Percentiles rank a stretch among this genome's conserved stretches.
Conservation (phyloP, 2,113 vertebrate genomes). For the Helogale parvula region DNA sequence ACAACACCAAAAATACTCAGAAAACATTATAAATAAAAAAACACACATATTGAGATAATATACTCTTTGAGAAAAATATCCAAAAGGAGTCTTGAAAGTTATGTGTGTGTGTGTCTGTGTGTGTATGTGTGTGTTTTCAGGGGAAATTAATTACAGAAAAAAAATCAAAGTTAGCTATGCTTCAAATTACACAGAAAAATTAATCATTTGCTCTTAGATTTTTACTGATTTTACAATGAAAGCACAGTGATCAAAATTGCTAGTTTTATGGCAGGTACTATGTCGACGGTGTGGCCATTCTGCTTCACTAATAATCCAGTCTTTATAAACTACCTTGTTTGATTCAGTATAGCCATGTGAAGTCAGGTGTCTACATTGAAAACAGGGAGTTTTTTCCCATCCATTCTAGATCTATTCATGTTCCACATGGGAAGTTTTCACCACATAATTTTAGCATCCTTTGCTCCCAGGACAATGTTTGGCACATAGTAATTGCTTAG, state of each 20-base stretch:
- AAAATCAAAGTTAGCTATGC: background rate
- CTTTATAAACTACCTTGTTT: background rate
- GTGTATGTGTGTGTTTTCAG: background rate
- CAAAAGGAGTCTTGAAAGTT: background rate
- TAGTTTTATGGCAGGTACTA: background rate
- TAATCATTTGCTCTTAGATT: background rate
- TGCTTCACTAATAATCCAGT: background rate
- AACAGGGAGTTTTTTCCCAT: background rate
- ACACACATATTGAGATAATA: background rate
- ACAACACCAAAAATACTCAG: background rate
- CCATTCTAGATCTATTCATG: background rate
- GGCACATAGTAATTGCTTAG: background rate
- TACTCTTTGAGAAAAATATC: background rate
- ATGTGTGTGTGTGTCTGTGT: background rate
- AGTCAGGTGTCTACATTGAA: background rate
- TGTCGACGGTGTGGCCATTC: background rate
- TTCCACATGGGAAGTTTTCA: background rate
- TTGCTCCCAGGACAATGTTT: background rate
- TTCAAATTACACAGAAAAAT: background rate
- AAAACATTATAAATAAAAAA: background rate
- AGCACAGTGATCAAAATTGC: background rate
- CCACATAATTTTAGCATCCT: background rate
- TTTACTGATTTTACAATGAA: background rate
- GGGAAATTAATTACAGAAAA: background rate
- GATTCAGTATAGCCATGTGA: background rate